Conservation (phyloP, 2,113 vertebrate species). For the Rhadina sibilatrix region DNA sequence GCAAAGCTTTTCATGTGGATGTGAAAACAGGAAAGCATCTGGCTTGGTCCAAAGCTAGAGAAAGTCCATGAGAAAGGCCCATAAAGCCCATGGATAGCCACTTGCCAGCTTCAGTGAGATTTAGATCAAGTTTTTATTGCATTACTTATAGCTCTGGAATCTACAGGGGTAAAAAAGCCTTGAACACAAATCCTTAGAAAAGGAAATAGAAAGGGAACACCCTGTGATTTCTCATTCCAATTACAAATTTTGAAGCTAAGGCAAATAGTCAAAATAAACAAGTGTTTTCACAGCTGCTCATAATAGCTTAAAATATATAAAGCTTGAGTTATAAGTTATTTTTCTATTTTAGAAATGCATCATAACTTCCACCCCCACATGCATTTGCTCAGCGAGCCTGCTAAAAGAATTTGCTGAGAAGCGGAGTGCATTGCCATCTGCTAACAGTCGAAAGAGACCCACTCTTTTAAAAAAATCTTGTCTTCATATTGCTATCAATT, state of each 20-base stretch:
- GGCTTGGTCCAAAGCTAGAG: background rate
- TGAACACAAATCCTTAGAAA: background rate
- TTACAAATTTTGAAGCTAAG: conserved; percentile 36
- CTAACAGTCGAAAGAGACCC: background rate
- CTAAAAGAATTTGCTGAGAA: conserved; percentile 30
- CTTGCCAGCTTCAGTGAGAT: background rate
- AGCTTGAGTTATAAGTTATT: conserved; percentile 28
- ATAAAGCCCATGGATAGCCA: conserved; percentile 1
- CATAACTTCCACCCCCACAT: conserved; percentile 45
- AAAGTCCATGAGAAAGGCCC: background rate
- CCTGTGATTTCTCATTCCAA: conserved; percentile 37
- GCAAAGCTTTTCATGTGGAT: background rate
- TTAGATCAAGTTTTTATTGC: conserved; percentile 16
- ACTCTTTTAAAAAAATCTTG: background rate
- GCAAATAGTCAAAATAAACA: conserved; percentile 61
- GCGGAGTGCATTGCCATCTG: conserved; percentile 8
- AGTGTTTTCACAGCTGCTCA: conserved; percentile 61
- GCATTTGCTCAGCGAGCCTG: conserved; percentile 21
- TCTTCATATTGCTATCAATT: background rate
- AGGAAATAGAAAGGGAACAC: conserved; percentile 32
- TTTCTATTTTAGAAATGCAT: conserved; percentile 47
- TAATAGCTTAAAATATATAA: conserved; percentile 45
- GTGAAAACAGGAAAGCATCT: background rate
- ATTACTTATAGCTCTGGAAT: conserved; percentile 49
- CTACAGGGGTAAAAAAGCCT: conserved; percentile 32